A percentile compares a stretch with the other conserved stretches of the same genome.
Conservation (phyloP, 1,140 invertebrate genomes). For the Lepidurus couesii region DNA sequence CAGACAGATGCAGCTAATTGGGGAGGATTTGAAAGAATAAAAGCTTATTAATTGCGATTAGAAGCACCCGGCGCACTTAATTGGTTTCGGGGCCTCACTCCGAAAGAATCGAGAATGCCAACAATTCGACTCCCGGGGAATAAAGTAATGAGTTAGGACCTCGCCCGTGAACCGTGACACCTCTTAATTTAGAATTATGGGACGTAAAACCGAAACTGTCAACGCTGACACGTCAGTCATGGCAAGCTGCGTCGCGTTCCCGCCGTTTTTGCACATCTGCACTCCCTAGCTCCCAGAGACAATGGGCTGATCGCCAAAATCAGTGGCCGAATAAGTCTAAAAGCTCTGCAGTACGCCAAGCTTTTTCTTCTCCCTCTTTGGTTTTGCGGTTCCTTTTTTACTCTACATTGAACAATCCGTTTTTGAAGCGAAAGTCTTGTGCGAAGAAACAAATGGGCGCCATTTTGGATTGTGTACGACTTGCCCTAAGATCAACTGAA, state of each 20-base stretch:
- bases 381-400: background rate
- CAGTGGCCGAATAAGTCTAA: no score
- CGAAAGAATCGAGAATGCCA: background rate
- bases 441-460: no score
- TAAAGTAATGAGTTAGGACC: background rate
- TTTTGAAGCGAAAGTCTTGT: no score
- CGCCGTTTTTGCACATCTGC: background rate
- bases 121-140: background rate
- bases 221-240: background rate
- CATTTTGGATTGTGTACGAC: no score
- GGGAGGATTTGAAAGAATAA: background rate
- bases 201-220: conserved; percentile 8
- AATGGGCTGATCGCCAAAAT: background rate
- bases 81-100: background rate
- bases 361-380: background rate
- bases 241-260: background rate
- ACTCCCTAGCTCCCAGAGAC: background rate
- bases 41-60: background rate
- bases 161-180: background rate
- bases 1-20: background rate
- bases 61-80: background rate
- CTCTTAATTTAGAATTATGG: conserved; percentile 13
- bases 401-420: no score
- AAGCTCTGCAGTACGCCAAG: background rate
- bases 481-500: no score